Evolutionary conservation across 2,888 invertebrate species (phyloP), one percentile per base, ranked within the genome.

Genomic region (Caradrina clavipalpis): DNA sequence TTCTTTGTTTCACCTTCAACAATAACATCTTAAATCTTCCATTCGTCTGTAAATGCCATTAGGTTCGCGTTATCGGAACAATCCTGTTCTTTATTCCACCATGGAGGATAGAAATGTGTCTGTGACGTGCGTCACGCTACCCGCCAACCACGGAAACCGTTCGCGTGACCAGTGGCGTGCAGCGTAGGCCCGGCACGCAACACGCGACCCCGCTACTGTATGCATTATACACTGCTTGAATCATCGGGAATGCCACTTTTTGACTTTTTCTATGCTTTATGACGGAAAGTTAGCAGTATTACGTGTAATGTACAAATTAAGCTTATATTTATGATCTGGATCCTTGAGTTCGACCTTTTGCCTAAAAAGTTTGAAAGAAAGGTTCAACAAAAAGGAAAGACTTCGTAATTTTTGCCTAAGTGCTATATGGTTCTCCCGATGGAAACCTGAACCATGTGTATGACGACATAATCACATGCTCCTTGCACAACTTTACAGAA

Each of bases 91-190:
- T 80, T 83, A 83, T 80, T 78, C 69, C 67, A 76, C 73, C 73
- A 80, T 76, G 65, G 84, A 78, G 86, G 86, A 85, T 87, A 84
- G 87, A 87, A 89, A 89, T 89, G 89, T 87, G 89, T 82, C 88
- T 83, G 85, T 90, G 86, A 84, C 90, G 90, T 90, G 91, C 69
- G 56, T 73, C 91, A 91, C 90, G 78, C 78, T 67, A 78, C 26
- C 77, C n/a, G 87, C 87, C 61, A 87, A 73, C 80, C 75, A 80
- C 78, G 84, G 83, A 85, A 83, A 85, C 85, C 78, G 76, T 76
- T 80, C 65, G 78, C 69, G 86, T 76, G 82, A 60, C 57, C 81
- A 80, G 61, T 83, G 71, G 82, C 76, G 63, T 62, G 74, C 82
- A 72, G 81, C 69, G 62, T 60, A 66, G 60, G 70, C 72, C 50